Percentiles rank a stretch among this genome's conserved stretches.
phyloP scores from a whole-genome alignment of 2,113 vertebrate genomes.

The Nothocercus julius region DNA sequence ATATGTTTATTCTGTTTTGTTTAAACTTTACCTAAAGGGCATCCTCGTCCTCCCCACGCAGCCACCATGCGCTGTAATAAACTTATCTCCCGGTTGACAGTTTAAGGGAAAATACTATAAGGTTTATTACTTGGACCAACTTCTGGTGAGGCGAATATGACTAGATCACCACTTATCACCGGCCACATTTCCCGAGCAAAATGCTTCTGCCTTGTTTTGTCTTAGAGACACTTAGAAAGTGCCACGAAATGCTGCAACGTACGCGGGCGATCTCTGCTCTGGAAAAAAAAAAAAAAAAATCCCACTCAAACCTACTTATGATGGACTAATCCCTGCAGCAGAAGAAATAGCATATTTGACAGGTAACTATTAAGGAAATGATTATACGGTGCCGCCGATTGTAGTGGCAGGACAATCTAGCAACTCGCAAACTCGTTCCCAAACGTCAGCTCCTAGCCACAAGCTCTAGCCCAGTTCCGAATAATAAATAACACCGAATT shows the following conservation, averaged over 20 bases:
- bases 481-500: conserved; percentile 1
- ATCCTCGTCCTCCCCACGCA: conserved; percentile 1
- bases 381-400: conserved; percentile 12
- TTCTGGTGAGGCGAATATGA: conserved; percentile 50
- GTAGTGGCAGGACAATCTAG: conserved; percentile 54
- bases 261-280: conserved; percentile 2
- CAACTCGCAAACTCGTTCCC: conserved; percentile 54
- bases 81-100: conserved; percentile 74
- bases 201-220: conserved; percentile 28
- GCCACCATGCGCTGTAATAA: conserved; percentile 66
- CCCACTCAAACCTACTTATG: conserved; percentile 43
- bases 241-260: conserved; percentile 35
- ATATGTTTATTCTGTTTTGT: conserved; percentile 29
- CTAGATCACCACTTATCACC: neutral
- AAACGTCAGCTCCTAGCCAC: conserved; percentile 41
- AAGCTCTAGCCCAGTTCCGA: neutral
- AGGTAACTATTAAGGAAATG: conserved; percentile 65
- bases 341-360: conserved; percentile 60
- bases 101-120: conserved; percentile 56
- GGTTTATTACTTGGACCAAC: conserved; percentile 69
- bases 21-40: conserved; percentile 55
- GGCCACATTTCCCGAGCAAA: neutral
- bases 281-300: neutral
- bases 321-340: conserved; percentile 47
- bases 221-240: conserved; percentile 14